Evolutionary conservation across 2,888 invertebrate genomes (phyloP), one percentile per base, ranked within the genome.

Genomic region (Bhutanitis thaidina): DNA sequence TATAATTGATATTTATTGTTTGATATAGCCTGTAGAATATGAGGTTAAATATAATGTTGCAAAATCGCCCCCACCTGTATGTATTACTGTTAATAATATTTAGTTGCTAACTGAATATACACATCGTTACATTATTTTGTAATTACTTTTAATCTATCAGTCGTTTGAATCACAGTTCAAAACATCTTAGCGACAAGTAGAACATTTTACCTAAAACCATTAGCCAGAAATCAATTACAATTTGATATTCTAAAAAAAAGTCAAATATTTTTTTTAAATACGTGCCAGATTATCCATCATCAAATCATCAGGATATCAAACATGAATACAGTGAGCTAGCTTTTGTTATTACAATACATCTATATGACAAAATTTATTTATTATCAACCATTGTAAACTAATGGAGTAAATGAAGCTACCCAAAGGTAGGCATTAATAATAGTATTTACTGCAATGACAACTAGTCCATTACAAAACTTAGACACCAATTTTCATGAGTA

Each of bases 161-260:
- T 51, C 51, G 30, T 51, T 45, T 51, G 51, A 45, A 51, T 51
- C 51, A 51, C 51, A 51, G 51, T 51, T 51, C 51, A 45, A 51
- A 51, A 51, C 43, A 43, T 13, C 51, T 45, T 45, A 50, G 44
- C n/a, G 29, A 44, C 32, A 40, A 44, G 39, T 47, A 34, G 34
- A 47, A 27, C 39, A 20, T 43, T 43, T 32, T 27, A 13, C 36
- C 14, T 46, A 5, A n/a, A n/a, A n/a, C n/a, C n/a, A n/a, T n/a
- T 35, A 13, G 7, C 3, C 7, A 12, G 12, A 13, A 8, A 13
- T 15, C 13, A 41, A 30, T 16, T 7, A 4, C 13, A 37, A 7
- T 12, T 35, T 30, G 8, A 1, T 8, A 8, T 30, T 7, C 30
- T 30, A 30, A 3, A 30, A 20, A 20, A 20, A 4, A 20, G 5